Percentiles rank a stretch among this genome's conserved stretches.
Evolutionary conservation across 2,113 vertebrate species (phyloP).

Genomic region (Ginglymostoma cirratum): DNA sequence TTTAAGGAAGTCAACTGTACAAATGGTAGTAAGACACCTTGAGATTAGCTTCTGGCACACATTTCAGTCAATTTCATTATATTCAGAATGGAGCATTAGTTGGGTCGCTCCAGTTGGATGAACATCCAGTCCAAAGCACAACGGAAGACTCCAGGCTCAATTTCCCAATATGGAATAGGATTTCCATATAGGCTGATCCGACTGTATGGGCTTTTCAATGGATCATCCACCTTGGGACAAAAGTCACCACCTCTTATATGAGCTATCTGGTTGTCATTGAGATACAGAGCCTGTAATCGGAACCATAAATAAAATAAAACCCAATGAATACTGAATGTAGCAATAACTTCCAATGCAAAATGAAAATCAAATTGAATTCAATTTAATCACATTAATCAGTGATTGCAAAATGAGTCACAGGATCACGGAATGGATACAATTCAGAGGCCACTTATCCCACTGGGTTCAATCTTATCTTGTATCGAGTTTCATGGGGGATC

Average conservation of each 20-base stretch:
- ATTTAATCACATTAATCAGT: neutral
- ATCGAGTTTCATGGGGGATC: too few species aligned
- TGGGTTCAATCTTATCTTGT: too few species aligned
- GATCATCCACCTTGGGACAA: neutral
- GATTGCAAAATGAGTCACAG: neutral
- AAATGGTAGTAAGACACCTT: neutral
- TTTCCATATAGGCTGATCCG: conserved; percentile 38
- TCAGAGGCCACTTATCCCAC: too few species aligned
- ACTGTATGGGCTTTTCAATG: conserved; percentile 33
- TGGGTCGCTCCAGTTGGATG: conserved; percentile 34
- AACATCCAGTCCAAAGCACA: conserved; percentile 19
- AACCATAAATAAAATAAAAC: neutral
- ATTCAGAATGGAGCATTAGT: neutral
- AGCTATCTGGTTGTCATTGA: conserved; percentile 37
- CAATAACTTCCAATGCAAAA: neutral
- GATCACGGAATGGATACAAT: too few species aligned
- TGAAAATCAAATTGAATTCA: neutral
- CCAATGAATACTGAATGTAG: neutral
- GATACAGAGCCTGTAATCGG: conserved; percentile 27
- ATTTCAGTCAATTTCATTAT: neutral
- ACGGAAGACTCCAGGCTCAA: conserved; percentile 26
- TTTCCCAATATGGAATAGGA: conserved; percentile 34
- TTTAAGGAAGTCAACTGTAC: neutral
- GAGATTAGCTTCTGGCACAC: neutral
- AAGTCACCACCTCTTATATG: neutral